Evolutionary conservation across 2,797 vertebrate genomes (phyloP).

Genomic region (Xiphorhynchus erythropygius): DNA sequence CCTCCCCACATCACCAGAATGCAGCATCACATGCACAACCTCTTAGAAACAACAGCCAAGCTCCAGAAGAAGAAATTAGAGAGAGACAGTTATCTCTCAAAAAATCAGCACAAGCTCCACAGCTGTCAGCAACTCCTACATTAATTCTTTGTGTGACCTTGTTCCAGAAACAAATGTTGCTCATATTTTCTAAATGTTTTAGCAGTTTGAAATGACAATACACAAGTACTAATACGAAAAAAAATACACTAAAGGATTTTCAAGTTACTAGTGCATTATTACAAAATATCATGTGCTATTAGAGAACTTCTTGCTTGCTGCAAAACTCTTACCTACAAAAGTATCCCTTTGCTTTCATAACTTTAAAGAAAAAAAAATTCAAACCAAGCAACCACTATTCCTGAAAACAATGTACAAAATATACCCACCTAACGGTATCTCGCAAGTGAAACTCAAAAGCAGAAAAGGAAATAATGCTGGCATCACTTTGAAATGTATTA

Average conservation of each 20-base stretch:
- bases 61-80: neutral
- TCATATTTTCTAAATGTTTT: neutral
- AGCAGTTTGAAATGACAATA: neutral
- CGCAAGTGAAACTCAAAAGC: neutral
- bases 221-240: neutral
- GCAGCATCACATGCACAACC: neutral
- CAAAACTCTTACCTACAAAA: neutral
- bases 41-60: neutral
- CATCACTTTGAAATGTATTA: neutral
- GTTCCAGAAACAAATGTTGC: neutral
- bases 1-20: neutral
- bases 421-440: neutral
- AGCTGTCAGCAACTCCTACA: neutral
- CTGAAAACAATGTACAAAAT: neutral
- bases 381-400: neutral
- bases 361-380: neutral
- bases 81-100: neutral
- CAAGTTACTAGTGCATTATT: neutral
- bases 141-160: neutral
- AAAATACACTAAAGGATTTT: neutral
- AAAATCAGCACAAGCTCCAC: neutral
- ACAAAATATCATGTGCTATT: neutral
- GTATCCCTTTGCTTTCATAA: accelerated
- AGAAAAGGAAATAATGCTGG: neutral
- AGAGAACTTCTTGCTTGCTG: neutral